Evolutionary conservation across 2,888 invertebrate species (phyloP), one percentile per base, ranked within the genome.

Genomic region (Hyposoter dolosus): DNA sequence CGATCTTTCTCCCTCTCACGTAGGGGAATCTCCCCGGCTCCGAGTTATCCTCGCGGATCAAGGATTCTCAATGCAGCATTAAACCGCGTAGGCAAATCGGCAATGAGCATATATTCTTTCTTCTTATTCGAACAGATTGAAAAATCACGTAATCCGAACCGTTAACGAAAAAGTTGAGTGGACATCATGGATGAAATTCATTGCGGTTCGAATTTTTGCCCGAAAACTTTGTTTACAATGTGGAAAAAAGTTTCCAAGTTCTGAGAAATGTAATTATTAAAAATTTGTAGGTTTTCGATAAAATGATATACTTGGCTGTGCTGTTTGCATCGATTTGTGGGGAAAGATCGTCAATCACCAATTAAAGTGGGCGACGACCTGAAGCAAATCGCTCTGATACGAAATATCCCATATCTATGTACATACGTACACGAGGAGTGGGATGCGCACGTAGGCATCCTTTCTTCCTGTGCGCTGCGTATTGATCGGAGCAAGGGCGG

Each of bases 401-500:
- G 50, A 53, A 75, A 74, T 32, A 12, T 9, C 53, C 81, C 74
- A 69, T 75, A 72, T 53, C 47, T 71, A 66, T 66, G 74, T 53
- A 23, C 23, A 35, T 12, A 63, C 17, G 65, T n/a, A 66, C 65
- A 83, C 74, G 65, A 76, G 63, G 83, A 83, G 83, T 6, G 69
- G 77, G 80, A 80, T 87, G 77, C 82, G 77, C 82, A 80, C 76
- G 84, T 86, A 87, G 84, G 82, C 71, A 84, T 87, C 83, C 81
- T 68, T 68, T 40, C 72, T 80, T 80, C 85, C 74, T 72, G 81
- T 87, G 83, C 77, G 86, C 87, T 86, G 88, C 87, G 90, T 91
- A 91, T 91, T 91, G 91, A 91, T 91, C 91, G 91, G 47, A 71
- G 68, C 85, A 84, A 86, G 85, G 83, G 77, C 82, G 74, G 85